Percentiles rank a stretch among this genome's conserved stretches.
Conservation (phyloP, 2,797 vertebrate species). For the Chaetophractus vellerosus region DNA sequence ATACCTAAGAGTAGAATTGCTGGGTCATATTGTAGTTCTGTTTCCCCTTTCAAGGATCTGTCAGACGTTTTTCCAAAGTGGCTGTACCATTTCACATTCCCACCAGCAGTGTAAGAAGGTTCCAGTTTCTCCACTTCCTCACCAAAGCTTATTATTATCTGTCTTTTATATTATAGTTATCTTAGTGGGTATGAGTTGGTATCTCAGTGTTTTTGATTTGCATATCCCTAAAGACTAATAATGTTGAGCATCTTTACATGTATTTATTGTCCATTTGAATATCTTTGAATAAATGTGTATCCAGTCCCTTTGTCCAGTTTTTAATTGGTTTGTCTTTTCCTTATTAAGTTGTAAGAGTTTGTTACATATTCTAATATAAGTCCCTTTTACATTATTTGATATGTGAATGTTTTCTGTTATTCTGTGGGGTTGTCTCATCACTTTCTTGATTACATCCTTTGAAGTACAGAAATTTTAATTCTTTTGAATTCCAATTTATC, state of each 20-base stretch:
- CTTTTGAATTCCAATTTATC: background rate
- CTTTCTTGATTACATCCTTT: background rate
- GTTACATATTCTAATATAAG: background rate
- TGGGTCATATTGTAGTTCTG: background rate
- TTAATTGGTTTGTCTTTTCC: background rate
- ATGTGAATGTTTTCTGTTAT: background rate
- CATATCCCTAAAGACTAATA: background rate
- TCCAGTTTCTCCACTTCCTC: background rate
- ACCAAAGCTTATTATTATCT: background rate
- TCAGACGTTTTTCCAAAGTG: background rate
- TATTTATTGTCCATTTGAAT: background rate
- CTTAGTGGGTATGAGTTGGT: background rate
- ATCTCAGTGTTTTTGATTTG: background rate
- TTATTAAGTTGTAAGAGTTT: background rate
- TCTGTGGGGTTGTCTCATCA: background rate
- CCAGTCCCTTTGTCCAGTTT: background rate
- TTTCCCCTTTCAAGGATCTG: background rate
- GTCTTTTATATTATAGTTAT: background rate
- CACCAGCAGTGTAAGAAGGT: background rate
- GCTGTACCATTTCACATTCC: background rate
- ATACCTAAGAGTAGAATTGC: background rate
- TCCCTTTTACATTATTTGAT: background rate
- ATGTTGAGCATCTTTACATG: background rate
- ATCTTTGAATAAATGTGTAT: background rate
- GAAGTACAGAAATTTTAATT: slow-evolving; percentile 28